Base-by-base conservation (phyloP, 1,140 invertebrate species). In the Bacillus rossius region DNA sequence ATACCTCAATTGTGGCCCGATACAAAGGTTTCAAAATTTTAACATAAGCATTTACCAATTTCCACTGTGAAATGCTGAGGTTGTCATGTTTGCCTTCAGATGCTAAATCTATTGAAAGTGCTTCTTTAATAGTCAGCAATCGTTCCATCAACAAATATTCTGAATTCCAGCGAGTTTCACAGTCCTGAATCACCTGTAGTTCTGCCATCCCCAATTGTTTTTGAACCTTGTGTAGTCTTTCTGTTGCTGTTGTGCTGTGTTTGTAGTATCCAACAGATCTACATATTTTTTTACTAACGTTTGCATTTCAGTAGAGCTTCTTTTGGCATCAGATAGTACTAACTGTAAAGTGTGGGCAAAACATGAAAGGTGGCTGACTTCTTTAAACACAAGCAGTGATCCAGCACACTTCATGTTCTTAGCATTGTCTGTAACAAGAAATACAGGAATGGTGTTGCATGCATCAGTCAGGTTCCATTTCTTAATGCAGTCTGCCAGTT, bases 61-160 rank as follows among this genome's bases (percentile, higher is more conserved):
- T 25, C 7, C 43, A 55, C 10, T 59, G 48, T 34, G 29, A 34
- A 34, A 34, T 34, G 29, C 29, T 34, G 29, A 34, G 29, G 29
- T 17, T 29, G 41, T 17, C 26, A 55, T 38, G 48, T 34, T 25
- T 20, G 48, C 41, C 53, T 23, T 38, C 53, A 40, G 29, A 50
- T 42, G 29, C 25, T 37, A 40, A 50, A 29, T 26, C 38, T 8
- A 51, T 42, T 38, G 22, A 23, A 22, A 59, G 34, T 38, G 50
- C 8, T 19, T 49, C 47, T 42, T 14, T 48, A 19, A 51, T 41
- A 20, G 22, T 22, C 25, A 55, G 16, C 13, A 59, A 20, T 55
- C 50, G 38, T 41, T 54, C 40, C 49, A 59, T 55, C 50, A 59
- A 54, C 26, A 54, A 25, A 52, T 55, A 59, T 45, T 51, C 19